Percentiles rank a stretch among this genome's conserved stretches.
Conservation (phyloP, 2,797 vertebrate species). For the Tragopan temminckii region DNA sequence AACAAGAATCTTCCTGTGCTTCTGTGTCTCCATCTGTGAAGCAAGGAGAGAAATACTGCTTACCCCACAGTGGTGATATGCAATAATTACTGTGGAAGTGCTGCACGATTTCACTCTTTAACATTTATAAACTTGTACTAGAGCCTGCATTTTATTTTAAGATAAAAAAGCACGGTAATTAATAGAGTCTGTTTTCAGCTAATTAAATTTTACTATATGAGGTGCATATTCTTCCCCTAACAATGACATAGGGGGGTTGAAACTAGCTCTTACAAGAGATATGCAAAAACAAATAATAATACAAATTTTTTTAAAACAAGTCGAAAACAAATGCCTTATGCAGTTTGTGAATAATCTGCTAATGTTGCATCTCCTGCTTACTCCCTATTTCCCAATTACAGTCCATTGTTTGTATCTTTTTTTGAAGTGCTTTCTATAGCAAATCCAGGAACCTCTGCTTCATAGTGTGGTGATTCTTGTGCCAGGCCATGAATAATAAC, state of each 20-base stretch:
- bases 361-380: not conserved
- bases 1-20: not conserved
- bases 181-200: not conserved
- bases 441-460: not conserved
- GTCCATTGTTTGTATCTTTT: not conserved
- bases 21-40: not conserved
- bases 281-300: not conserved
- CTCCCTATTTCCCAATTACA: not conserved
- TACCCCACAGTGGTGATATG: not conserved
- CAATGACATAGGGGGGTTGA: not conserved
- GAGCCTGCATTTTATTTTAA: slow-evolving; percentile 8
- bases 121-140: not conserved
- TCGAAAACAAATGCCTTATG: not conserved
- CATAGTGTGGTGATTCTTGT: not conserved
- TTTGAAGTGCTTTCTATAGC: not conserved
- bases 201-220: slow-evolving; percentile 20
- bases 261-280: not conserved
- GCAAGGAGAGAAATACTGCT: not conserved
- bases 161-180: not conserved
- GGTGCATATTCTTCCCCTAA: not conserved
- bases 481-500: not conserved
- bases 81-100: not conserved
- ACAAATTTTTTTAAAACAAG: not conserved
- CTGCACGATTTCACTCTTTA: not conserved
- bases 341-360: not conserved